Percentiles rank a stretch among this genome's conserved stretches.
Conservation (phyloP, 2,113 vertebrate genomes). For the Ptilorrhoa leucosticta region DNA sequence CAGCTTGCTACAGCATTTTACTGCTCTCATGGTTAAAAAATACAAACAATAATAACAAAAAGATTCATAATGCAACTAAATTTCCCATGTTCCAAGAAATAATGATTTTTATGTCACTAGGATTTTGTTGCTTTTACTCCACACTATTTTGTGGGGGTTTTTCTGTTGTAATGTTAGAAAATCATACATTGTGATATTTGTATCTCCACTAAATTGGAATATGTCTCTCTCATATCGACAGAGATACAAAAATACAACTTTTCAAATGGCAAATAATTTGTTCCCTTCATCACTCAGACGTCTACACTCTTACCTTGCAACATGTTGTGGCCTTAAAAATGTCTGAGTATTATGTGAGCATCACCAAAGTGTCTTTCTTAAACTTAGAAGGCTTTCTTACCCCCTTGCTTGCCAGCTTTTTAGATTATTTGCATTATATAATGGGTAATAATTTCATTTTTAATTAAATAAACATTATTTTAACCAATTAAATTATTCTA, state of each 20-base stretch:
- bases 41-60: not conserved
- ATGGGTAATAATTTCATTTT: not conserved
- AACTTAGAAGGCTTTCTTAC: not conserved
- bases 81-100: not conserved
- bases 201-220: not conserved
- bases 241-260: not conserved
- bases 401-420: not conserved
- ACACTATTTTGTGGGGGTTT: not conserved
- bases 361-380: not conserved
- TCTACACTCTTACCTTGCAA: not conserved
- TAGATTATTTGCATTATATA: not conserved
- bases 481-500: not conserved
- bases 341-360: not conserved
- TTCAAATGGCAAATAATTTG: not conserved
- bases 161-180: not conserved
- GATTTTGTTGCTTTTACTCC: not conserved
- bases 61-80: not conserved
- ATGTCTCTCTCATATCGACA: not conserved
- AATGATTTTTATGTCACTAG: not conserved
- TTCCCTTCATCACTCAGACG: not conserved
- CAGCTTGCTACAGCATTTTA: not conserved
- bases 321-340: not conserved
- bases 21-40: not conserved
- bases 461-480: slow-evolving; percentile 5
- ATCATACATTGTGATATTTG: not conserved